Evolutionary conservation across 2,888 invertebrate genomes (phyloP).

Genomic region (Calliphora vomitoria): DNA sequence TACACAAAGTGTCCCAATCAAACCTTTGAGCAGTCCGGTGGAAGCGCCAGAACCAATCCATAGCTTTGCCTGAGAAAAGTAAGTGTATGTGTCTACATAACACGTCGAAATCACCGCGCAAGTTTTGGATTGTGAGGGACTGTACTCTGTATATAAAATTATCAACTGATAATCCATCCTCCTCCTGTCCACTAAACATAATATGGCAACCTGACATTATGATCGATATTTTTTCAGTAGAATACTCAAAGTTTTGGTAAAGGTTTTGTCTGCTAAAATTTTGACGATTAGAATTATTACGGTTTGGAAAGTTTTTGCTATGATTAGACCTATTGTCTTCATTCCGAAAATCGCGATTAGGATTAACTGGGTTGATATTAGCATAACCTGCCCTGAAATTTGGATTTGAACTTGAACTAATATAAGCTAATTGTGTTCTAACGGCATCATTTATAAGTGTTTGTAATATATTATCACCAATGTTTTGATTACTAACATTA

Average conservation of each 20-base stretch:
- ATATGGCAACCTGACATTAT: slow-evolving; percentile 31
- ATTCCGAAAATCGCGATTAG: not conserved
- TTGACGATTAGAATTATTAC: not conserved
- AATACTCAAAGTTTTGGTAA: slow-evolving; percentile 5
- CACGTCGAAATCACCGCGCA: slow-evolving; percentile 12
- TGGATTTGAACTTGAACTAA: not conserved
- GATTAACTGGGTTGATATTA: not conserved
- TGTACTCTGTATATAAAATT: slow-evolving; percentile 40
- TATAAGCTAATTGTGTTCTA: not conserved
- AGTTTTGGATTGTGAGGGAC: slow-evolving; percentile 16
- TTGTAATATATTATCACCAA: not conserved
- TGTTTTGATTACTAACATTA: not conserved
- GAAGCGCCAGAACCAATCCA: slow-evolving; percentile 45
- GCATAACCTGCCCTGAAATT: not conserved
- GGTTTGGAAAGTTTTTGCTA: not conserved
- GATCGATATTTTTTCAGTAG: slow-evolving; percentile 31
- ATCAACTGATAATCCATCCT: slow-evolving; percentile 26
- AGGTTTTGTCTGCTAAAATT: not conserved
- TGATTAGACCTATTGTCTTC: not conserved
- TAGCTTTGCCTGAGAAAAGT: slow-evolving; percentile 29
- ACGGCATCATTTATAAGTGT: not conserved
- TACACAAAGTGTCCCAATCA: slow-evolving; percentile 28
- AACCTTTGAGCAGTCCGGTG: slow-evolving; percentile 15
- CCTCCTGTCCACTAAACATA: slow-evolving; percentile 22
- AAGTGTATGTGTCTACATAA: slow-evolving; percentile 28